Evolutionary conservation across 2,797 vertebrate species (phyloP), one percentile per base, ranked within the genome.

Genomic region (Neosilurus hyrtlii): DNA sequence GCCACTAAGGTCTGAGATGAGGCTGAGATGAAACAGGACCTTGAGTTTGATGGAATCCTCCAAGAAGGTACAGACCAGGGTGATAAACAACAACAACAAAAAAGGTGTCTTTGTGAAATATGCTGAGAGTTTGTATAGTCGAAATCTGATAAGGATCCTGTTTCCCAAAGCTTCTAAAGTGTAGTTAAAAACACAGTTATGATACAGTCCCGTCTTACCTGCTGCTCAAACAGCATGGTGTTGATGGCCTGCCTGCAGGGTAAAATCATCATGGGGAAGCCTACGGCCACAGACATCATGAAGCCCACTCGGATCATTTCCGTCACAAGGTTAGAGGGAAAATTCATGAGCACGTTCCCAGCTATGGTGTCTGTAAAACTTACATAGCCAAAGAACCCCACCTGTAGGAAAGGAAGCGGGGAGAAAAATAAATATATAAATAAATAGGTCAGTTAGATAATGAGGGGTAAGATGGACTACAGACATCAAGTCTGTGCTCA

Each of bases 261-360:
- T 80, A 99, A 91, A 88, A 99, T 99, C 98, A 99, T 99, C 98
- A 99, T 98, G 0, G 98, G 98, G 85, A 99, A 99, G 9, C 97
- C 97, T 57, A 99, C 95, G 0, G 98, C 98, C 90, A 99, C 98
- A 0, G 98, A 99, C 97, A 99, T 99, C 96, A 98, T 95, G 86
- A 99, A 99, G 57, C 98, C 98, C 82, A 97, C 95, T 0, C 97
- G 96, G 85, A 98, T 96, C 95, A 98, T 96, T 92, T 96, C 97
- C 0, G 98, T 99, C 91, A 99, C 98, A 84, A 96, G 91, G 92
- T 99, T 99, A 88, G 97, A 98, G 0, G 98, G 97, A 89, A 99
- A 99, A 91, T 99, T 99, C 95, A 97, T 97, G 7, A 99, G 94
- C 68, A 99, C 96, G 0, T 99, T 99, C 68, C 98, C 98, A 0